phyloP scores from a whole-genome alignment of 2,888 invertebrate species.

The Aspidapion aeneum region DNA sequence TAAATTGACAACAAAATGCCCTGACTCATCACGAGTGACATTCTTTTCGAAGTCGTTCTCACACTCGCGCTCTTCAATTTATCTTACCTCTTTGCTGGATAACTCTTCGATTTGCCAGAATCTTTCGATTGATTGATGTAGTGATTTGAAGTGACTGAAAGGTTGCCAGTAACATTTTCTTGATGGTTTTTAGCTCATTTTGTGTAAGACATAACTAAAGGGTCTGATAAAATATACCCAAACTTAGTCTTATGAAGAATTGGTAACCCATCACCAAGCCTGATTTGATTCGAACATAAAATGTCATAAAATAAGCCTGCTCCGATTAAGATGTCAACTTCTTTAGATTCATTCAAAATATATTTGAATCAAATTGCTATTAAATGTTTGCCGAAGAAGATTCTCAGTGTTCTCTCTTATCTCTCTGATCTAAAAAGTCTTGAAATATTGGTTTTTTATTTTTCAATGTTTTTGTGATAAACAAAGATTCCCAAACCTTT shows the following conservation, averaged over 20 bases:
- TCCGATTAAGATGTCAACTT: background rate
- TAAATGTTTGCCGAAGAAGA: background rate
- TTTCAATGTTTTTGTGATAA: background rate
- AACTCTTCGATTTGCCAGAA: background rate
- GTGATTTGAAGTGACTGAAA: background rate
- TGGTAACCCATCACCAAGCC: background rate
- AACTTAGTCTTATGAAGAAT: background rate
- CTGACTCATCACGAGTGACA: background rate
- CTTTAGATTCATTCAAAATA: background rate
- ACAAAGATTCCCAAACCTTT: too few relatives aligned
- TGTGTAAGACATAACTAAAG: background rate
- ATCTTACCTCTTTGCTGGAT: background rate
- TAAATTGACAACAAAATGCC: background rate
- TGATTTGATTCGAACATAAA: background rate
- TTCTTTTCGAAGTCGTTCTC: background rate
- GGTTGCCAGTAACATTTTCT: background rate
- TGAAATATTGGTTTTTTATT: background rate
- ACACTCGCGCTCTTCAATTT: background rate
- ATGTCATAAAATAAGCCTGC: too few relatives aligned
- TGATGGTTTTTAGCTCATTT: background rate
- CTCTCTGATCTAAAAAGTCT: constrained; percentile 2
- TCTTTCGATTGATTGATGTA: background rate
- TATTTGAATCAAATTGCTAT: background rate
- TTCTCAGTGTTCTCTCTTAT: background rate
- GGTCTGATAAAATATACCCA: background rate